A percentile compares a stretch with the other conserved stretches of the same genome.
phyloP scores from a whole-genome alignment of 37 sponge, comb jelly and placozoan genomes.

The Spongia lamella region DNA sequence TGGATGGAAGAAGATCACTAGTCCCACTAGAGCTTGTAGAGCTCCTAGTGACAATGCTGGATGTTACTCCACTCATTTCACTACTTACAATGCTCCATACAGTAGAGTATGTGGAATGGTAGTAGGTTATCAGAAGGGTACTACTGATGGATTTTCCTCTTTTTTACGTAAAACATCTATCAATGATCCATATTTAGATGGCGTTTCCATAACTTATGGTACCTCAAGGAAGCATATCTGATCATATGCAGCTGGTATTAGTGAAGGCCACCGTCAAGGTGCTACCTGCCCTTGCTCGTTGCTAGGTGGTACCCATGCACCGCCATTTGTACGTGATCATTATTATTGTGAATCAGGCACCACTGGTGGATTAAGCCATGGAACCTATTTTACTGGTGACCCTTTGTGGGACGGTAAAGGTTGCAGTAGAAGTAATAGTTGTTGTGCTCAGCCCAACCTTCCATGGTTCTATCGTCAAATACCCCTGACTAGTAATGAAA shows the following conservation, averaged over 20 bases:
- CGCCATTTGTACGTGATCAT: conserved; percentile 11
- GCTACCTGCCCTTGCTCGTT: conserved; percentile 28
- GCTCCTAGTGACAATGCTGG: no score
- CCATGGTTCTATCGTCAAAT: conserved; percentile 44
- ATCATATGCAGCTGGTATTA: background rate
- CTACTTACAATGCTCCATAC: no score
- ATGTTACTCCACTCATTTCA: no score
- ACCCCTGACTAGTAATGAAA: conserved; percentile 18
- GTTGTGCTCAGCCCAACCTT: conserved; percentile 26
- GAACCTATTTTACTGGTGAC: background rate
- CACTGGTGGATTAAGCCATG: background rate
- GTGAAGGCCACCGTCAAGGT: no score
- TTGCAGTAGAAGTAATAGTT: conserved; percentile 1
- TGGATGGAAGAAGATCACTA: no score
- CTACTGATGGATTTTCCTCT: no score
- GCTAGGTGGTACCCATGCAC: background rate
- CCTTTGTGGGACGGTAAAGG: conserved; percentile 56
- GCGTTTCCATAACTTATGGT: conserved; percentile 29
- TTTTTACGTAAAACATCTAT: no score
- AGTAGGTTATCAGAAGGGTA: no score
- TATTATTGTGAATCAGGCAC: conserved; percentile 17
- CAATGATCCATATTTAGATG: no score
- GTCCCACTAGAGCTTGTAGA: no score
- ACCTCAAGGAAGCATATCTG: conserved; percentile 26
- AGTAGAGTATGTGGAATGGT: no score